Conservation (phyloP, 2,797 vertebrate species). For the Silurus lanzhouensis region DNA sequence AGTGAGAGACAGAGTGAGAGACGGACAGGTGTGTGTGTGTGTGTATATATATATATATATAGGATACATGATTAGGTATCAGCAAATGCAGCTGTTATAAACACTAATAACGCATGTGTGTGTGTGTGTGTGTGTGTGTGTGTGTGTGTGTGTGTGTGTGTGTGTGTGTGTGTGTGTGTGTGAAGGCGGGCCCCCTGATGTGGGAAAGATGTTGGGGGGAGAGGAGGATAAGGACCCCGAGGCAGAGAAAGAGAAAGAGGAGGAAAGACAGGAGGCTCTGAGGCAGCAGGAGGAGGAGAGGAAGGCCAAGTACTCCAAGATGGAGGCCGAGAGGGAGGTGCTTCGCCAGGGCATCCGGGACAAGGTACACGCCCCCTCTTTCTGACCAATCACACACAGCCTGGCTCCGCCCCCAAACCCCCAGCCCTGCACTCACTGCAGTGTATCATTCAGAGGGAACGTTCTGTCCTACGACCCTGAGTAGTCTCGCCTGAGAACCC, state of each 20-base stretch:
- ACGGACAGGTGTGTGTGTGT: neutral
- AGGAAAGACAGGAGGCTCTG: conserved; percentile 94
- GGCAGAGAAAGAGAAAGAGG: conserved; percentile 91
- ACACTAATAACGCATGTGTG: neutral
- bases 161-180: conserved; percentile 19
- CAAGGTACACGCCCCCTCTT: conserved; percentile 78
- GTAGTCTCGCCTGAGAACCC: neutral
- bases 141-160: conserved; percentile 8
- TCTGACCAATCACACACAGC: neutral
- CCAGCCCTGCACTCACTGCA: neutral
- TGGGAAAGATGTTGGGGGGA: conserved; percentile 97
- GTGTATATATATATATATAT: neutral
- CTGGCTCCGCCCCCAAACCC: neutral
- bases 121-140: neutral
- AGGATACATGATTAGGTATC: neutral
- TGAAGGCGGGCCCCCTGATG: conserved; percentile 94
- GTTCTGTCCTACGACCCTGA: neutral
- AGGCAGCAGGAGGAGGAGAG: conserved; percentile 95
- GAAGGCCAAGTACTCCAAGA: conserved; percentile 94
- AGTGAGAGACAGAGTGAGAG: too few relatives aligned
- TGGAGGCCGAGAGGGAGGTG: conserved; percentile 93
- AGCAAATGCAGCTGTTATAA: neutral
- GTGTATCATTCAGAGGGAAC: too few relatives aligned
- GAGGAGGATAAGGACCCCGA: conserved; percentile 98
- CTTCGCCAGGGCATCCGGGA: conserved; percentile 97